These are phyloP conservation scores for Zoanthus sansibaricus DNA, from an alignment of 92 coral and sea anemone genomes.

Conservation along the genomic window DNA sequence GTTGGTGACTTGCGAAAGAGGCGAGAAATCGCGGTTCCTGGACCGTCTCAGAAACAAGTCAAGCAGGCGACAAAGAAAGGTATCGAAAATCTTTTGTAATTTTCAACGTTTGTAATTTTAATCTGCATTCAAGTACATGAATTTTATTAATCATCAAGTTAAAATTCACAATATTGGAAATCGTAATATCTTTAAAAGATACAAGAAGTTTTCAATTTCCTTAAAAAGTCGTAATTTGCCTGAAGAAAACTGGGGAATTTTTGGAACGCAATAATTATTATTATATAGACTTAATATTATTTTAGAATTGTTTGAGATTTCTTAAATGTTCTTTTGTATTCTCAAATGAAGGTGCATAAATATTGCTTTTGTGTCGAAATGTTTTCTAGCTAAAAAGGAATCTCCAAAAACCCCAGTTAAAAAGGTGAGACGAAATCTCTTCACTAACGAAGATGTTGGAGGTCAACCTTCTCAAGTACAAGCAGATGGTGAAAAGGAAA, in stretches of 20 bases:
- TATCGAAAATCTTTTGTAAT: background rate
- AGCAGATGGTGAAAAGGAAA: slow-evolving; percentile 46
- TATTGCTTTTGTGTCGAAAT: background rate
- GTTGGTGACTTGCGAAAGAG: slow-evolving; percentile 83
- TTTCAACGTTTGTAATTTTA: background rate
- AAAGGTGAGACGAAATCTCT: slow-evolving; percentile 90
- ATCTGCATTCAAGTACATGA: background rate
- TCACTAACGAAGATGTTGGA: slow-evolving; percentile 65
- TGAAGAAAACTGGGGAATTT: no score
- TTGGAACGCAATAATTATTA: no score
- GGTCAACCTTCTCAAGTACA: slow-evolving; percentile 46
- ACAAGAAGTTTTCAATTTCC: background rate
- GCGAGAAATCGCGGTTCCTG: slow-evolving; percentile 91
- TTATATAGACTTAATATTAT: no score
- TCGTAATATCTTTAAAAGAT: no score
- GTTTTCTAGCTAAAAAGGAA: slow-evolving; percentile 32
- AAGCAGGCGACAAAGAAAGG: slow-evolving; percentile 53
- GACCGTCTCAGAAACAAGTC: slow-evolving; percentile 54
- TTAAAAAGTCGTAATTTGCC: no score
- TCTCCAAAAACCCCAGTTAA: slow-evolving; percentile 81
- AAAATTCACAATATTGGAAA: no score
- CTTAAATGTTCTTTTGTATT: no score
- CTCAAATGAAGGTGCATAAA: no score
- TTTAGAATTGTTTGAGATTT: no score
- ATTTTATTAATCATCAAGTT: no score